A percentile compares a stretch with the other conserved stretches of the same genome.
Conservation (phyloP, 2,113 vertebrate species). For the Tringa solitaria region DNA sequence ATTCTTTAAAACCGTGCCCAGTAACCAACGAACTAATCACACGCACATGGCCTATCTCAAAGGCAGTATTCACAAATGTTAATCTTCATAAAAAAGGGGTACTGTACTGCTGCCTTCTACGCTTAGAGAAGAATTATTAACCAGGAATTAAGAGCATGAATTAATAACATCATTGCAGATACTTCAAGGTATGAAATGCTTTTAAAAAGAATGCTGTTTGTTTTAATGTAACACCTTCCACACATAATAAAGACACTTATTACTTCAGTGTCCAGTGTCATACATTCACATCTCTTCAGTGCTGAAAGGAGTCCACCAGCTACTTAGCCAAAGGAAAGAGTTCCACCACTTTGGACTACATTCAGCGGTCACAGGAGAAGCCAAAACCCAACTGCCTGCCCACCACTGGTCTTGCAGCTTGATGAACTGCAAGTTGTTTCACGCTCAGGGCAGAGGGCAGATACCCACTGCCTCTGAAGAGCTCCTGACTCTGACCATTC, state of each 20-base stretch:
- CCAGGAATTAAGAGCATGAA: neutral
- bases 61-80: slow-evolving; percentile 16
- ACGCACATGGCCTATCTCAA: neutral
- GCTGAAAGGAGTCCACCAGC: neutral
- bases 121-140: neutral
- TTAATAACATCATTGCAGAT: neutral
- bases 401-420: rapidly evolving
- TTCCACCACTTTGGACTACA: no score
- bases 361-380: neutral
- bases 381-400: neutral
- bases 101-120: neutral
- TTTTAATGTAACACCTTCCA: neutral
- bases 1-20: slow-evolving; percentile 26
- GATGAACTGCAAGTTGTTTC: neutral
- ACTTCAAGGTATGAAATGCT: neutral
- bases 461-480: neutral
- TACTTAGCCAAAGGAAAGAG: neutral
- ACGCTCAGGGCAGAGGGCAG: neutral
- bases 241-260: neutral
- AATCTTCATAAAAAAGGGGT: neutral
- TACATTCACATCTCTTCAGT: neutral
- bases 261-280: neutral
- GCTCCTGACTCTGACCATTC: neutral
- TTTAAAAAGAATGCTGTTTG: neutral
- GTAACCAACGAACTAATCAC: neutral